These are phyloP conservation scores for Hippoglossus hippoglossus DNA, from an alignment of 2,797 vertebrate genomes.

Conservation along the genomic window DNA sequence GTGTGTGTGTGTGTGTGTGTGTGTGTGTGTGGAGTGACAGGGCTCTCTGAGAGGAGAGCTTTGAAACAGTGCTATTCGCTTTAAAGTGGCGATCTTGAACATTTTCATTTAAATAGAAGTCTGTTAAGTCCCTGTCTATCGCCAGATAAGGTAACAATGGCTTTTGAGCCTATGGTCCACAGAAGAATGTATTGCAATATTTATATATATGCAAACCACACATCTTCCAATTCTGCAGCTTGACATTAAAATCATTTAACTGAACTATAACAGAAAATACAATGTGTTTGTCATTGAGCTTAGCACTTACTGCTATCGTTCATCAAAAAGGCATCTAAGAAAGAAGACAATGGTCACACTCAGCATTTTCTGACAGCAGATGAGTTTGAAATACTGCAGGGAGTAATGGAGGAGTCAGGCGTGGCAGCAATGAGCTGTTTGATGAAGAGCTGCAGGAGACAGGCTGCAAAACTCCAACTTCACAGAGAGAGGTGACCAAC, in stretches of 20 bases:
- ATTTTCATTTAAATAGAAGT: neutral
- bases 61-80: constrained; percentile 1
- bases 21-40: neutral
- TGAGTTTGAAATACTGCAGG: no score
- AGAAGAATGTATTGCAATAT: neutral
- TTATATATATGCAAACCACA: neutral
- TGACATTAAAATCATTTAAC: neutral
- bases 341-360: neutral
- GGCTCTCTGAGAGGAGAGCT: neutral
- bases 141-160: neutral
- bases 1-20: constrained; percentile 8
- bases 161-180: neutral
- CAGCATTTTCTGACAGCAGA: neutral
- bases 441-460: no score
- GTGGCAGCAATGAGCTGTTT: no score
- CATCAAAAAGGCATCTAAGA: neutral
- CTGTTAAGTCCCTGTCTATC: no score
- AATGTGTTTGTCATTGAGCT: no score
- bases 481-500: no score
- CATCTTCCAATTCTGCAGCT: neutral
- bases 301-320: no score
- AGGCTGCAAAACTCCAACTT: no score
- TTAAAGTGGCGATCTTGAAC: neutral
- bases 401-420: no score
- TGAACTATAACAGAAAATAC: no score